Evolutionary conservation across 37 sponge, comb jelly and placozoan species (phyloP).

Genomic region (Beroe forskalii): DNA sequence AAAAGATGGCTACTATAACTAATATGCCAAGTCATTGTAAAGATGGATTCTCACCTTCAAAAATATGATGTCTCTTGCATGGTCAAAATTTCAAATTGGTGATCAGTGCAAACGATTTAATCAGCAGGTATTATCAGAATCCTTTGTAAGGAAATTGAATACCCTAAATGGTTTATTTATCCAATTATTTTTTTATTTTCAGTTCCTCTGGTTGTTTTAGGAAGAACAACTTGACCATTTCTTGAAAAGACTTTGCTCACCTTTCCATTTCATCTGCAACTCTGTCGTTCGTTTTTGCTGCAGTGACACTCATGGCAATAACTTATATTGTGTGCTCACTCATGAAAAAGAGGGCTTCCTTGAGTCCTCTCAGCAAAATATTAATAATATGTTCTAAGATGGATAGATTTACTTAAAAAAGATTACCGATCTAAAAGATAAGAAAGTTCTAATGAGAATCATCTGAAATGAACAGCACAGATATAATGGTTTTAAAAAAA

Average conservation of each 20-base stretch:
- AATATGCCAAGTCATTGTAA: constrained; percentile 27
- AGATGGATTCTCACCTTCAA: background rate
- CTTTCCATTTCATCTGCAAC: constrained; percentile 23
- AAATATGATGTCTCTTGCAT: background rate
- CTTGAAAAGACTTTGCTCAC: constrained; percentile 10
- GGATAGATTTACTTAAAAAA: background rate
- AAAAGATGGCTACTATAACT: constrained; percentile 10
- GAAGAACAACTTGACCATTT: constrained; percentile 1
- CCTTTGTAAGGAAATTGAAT: too few species aligned
- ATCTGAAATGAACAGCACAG: background rate
- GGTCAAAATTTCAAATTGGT: constrained; percentile 11
- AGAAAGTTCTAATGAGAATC: background rate
- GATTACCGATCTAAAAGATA: background rate
- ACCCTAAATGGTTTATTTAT: constrained; percentile 3
- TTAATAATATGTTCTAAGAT: too few species aligned
- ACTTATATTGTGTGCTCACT: background rate
- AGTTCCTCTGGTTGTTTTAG: constrained; percentile 18
- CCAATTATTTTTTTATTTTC: background rate
- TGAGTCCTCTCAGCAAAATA: too few species aligned
- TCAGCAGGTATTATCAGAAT: background rate
- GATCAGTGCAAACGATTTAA: background rate
- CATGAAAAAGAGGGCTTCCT: background rate
- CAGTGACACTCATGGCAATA: background rate
- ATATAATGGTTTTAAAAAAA: background rate
- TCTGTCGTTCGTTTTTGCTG: background rate